phyloP scores from a whole-genome alignment of 2,797 vertebrate species.

The Ataeniobius toweri region DNA sequence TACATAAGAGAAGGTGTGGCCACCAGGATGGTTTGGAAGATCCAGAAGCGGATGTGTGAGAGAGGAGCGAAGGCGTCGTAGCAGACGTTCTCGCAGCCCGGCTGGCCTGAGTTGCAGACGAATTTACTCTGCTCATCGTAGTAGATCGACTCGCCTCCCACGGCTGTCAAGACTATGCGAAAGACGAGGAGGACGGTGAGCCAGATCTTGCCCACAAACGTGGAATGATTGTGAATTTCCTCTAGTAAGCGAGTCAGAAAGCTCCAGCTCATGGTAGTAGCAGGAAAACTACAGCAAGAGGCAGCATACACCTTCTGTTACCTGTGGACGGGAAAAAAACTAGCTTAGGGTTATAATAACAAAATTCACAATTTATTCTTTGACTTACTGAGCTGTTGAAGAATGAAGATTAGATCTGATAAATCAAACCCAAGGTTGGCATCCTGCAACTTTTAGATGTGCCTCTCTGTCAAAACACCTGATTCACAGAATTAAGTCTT shows the following conservation, averaged over 20 bases:
- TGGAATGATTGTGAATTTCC: conserved; percentile 97
- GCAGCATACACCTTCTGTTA: conserved; percentile 45
- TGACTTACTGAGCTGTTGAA: background rate
- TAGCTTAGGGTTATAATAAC: background rate
- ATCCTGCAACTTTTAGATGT: no score
- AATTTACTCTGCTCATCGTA: conserved; percentile 96
- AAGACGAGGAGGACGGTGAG: conserved; percentile 92
- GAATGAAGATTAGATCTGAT: background rate
- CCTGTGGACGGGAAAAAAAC: conserved; percentile 47
- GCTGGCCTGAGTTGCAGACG: conserved; percentile 92
- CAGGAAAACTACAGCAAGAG: conserved; percentile 21
- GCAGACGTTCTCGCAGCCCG: conserved; percentile 95
- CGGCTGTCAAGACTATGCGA: conserved; percentile 92
- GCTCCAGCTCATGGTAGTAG: conserved; percentile 93
- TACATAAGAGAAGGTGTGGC: conserved; percentile 92
- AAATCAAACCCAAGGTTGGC: background rate
- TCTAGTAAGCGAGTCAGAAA: conserved; percentile 95
- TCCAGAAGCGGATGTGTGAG: conserved; percentile 95
- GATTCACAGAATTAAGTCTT: no score
- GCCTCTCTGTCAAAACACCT: no score
- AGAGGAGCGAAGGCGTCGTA: conserved; percentile 93
- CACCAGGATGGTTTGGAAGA: conserved; percentile 94
- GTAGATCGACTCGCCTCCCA: conserved; percentile 96
- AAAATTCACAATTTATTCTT: conserved; percentile 1
- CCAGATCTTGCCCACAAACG: conserved; percentile 97